Percentiles rank a stretch among this genome's conserved stretches.
Conservation (phyloP, 2,113 vertebrate species). For the Platichthys flesus region DNA sequence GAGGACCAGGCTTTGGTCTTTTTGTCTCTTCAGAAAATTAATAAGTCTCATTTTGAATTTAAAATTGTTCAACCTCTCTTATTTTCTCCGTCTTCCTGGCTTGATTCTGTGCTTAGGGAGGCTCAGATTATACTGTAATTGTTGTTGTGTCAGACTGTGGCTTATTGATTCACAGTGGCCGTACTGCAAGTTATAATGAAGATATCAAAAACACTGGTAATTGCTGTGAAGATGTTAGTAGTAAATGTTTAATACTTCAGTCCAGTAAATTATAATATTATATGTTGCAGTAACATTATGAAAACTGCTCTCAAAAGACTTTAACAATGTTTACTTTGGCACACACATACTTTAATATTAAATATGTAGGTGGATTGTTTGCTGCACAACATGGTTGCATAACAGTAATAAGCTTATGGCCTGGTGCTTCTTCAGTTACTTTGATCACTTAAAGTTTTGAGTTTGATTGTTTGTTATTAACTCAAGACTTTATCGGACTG, state of each 20-base stretch:
- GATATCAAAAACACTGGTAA: background rate
- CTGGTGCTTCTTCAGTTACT: conserved; percentile 15
- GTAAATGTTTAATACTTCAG: background rate
- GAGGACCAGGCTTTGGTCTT: no score
- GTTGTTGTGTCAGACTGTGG: background rate
- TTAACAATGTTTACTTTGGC: background rate
- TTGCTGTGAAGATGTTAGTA: background rate
- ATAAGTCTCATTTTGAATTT: no score
- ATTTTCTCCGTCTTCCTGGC: no score
- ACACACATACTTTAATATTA: background rate
- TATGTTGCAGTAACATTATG: background rate
- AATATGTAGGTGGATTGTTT: background rate
- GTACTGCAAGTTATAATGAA: background rate
- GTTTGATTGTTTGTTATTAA: background rate
- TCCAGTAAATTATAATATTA: background rate
- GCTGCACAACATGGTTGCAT: background rate
- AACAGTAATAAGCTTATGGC: conserved; percentile 10
- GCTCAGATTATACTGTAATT: no score
- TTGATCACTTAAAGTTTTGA: conserved; percentile 20
- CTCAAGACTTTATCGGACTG: conserved; percentile 10
- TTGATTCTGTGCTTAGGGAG: no score
- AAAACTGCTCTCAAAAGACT: background rate
- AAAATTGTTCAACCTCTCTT: no score
- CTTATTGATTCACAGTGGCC: background rate
- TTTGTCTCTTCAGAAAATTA: no score